Evolutionary conservation across 1,140 invertebrate genomes (phyloP), one percentile per base, ranked within the genome.

Genomic region (Lepidurus couesii): DNA sequence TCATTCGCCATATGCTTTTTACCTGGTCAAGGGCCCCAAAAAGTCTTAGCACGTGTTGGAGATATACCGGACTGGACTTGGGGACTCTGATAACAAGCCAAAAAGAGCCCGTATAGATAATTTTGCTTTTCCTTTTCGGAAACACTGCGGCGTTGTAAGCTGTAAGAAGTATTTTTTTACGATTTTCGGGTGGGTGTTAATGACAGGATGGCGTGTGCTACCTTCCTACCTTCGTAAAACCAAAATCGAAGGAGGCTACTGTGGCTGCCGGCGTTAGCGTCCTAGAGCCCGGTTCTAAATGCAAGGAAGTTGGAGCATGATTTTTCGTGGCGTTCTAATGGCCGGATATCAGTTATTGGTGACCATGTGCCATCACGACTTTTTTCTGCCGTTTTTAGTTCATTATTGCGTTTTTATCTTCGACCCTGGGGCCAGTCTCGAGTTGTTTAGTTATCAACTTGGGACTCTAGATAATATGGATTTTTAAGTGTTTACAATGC

Each of bases 341-440:
- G 53, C 53, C 53, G 53, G 53, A 65, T 65, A 65, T 65, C 53
- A 65, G 53, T 65, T 65, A 65, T 65, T 65, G 53, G 53, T n/a
- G 53, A 21, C 53, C 53, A 65, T 65, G 53, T 65, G 53, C 53
- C 53, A 16, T 65, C 53, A 21, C 21, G 53, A 65, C 53, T 65
- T 65, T 65, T 65, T 65, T 21, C 21, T 21, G 16, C 0, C 8
- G 53, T 65, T 21, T 65, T 65, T 13, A 16, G 53, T 13, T 13
- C 53, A n/a, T 16, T 65, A 65, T 65, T 21, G 7, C 16, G 16
- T 65, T 65, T 21, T 7, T 65, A 13, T 65, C 53, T 9, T 13
- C 8, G 1, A 21, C 21, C 1, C n/a, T 3, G 53, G 53, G 16
- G 16, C 13, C 16, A 65, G 53, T 65, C 21, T 9, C 1, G 53